Base-by-base conservation (phyloP, 1,140 invertebrate species). In the Drosophila grimshawi region DNA sequence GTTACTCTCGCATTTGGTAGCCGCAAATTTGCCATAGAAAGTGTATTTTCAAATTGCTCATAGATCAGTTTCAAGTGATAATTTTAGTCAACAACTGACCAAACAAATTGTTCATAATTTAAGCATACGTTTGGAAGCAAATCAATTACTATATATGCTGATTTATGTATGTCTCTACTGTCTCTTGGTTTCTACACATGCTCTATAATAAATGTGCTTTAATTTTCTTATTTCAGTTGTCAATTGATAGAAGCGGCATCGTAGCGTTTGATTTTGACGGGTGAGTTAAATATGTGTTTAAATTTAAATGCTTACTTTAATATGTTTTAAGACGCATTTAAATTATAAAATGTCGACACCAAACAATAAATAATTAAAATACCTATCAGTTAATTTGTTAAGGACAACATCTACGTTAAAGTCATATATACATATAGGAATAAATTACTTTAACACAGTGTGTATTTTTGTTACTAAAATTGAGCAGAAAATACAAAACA, bases 1-100 rank as follows among this genome's bases (percentile, higher is more conserved):
- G 57, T 43, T 62, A 45, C 33, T 39, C 49, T 49, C 39, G 52
- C 32, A 8, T 48, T 27, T 76, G 37, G 59, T 19, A 29, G 55
- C 56, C 79, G 52, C 78, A 71, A 88, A 88, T 86, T 86, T 82
- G 82, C 88, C 85, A 80, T 83, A 73, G 83, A 88, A 88, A 88
- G 81, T 78, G 80, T 66, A 75, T 65, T 61, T 68, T 63, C 48
- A 52, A 77, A 64, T 56, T 68, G 49, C 75, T 56, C 83, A 78
- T 88, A 88, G 79, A 88, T 88, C 76, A 79, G 76, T 55, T 82
- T 68, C 57, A 63, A 76, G 71, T 69, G 80, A 82, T 82, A 88
- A 79, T 86, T 73, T 70, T 62, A 79, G 82, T 79, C 76, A 53
- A 79, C 49, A 59, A 35, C 45, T 57, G 82, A 88, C 82, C 67